Base-by-base conservation (phyloP, 2,113 vertebrate genomes). In the Pitta sordida region DNA sequence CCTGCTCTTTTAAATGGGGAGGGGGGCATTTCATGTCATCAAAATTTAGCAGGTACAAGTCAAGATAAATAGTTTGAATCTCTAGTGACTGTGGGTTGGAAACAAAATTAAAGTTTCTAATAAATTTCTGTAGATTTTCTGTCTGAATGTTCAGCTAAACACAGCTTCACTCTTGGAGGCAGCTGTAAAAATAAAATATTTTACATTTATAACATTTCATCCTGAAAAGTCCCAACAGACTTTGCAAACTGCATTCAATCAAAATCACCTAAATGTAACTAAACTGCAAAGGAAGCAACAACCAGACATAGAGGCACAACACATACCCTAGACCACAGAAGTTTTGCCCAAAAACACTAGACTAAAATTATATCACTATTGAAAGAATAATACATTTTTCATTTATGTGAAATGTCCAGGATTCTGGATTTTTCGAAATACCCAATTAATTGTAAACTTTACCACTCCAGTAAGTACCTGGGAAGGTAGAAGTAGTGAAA, bases 71-170 rank as follows among this genome's bases (percentile, higher is more conserved):
- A 94, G 69, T 82, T 78, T 63, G 59, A 94, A 83, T 83, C 89
- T 90, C 67, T 83, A 80, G 63, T 83, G 83, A 85, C 53, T 86
- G 79, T 86, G 89, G 80, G 81, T 86, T 97, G 94, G 92, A 95
- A 94, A 55, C 7, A 15, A 94, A 93, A 88, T 94, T 91, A 81
- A 75, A 89, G 56, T 59, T 91, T 91, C 86, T 89, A 93, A 90
- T 94, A 96, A 85, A 90, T 95, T 93, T 95, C 83, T 90, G 74
- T 90, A 94, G 59, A 94, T 86, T 89, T 85, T 91, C 75, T 77
- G 94, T 76, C 74, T 0, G 15, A 90, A 75, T 63, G 34, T 69
- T 88, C 92, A 88, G 41, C 65, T 94, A 95, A 94, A 81, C 24
- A 76, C 44, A 91, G 53, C 44, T 83, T 77, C 59, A 87, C 49